Evolutionary conservation across 2,113 vertebrate species (phyloP).

Genomic region (Vanacampus margaritifer): DNA sequence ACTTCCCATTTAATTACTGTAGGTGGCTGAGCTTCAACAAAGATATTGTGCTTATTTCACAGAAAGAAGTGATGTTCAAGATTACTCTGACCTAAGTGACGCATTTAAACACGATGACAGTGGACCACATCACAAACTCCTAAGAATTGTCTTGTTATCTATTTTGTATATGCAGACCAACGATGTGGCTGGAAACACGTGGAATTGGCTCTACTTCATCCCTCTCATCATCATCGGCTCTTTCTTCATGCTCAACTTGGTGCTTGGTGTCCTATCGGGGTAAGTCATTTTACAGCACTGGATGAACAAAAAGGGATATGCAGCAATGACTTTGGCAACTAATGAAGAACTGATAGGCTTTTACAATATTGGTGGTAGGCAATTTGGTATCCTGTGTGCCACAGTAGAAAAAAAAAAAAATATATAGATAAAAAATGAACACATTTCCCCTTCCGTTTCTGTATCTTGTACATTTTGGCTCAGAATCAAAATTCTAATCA

Average conservation of each 20-base stretch:
- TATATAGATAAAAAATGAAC: too few relatives aligned
- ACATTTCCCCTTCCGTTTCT: too few relatives aligned
- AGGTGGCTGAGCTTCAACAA: too few relatives aligned
- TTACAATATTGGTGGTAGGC: too few relatives aligned
- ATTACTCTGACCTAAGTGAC: too few relatives aligned
- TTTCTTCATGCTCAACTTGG: conserved; percentile 97
- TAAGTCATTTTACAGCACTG: conserved; percentile 62
- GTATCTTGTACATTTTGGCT: background rate
- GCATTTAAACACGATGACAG: too few relatives aligned
- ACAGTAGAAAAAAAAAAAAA: too few relatives aligned
- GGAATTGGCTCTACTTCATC: conserved; percentile 97
- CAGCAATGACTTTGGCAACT: background rate
- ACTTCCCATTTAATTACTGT: too few relatives aligned
- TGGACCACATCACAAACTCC: background rate
- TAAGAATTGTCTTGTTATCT: background rate
- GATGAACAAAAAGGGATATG: background rate
- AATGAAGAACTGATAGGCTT: background rate
- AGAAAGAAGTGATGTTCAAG: too few relatives aligned
- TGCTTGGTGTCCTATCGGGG: conserved; percentile 91
- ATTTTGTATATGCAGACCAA: conserved; percentile 77
- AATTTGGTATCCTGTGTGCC: too few relatives aligned
- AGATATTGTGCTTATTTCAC: too few relatives aligned
- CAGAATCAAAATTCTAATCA: too few relatives aligned
- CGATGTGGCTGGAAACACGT: conserved; percentile 84
- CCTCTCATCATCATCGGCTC: conserved; percentile 96